A percentile compares a stretch with the other conserved stretches of the same genome.
These are phyloP conservation scores for Pangasius krempfi DNA, from an alignment of 2,797 vertebrate genomes.

Conservation along the genomic window DNA sequence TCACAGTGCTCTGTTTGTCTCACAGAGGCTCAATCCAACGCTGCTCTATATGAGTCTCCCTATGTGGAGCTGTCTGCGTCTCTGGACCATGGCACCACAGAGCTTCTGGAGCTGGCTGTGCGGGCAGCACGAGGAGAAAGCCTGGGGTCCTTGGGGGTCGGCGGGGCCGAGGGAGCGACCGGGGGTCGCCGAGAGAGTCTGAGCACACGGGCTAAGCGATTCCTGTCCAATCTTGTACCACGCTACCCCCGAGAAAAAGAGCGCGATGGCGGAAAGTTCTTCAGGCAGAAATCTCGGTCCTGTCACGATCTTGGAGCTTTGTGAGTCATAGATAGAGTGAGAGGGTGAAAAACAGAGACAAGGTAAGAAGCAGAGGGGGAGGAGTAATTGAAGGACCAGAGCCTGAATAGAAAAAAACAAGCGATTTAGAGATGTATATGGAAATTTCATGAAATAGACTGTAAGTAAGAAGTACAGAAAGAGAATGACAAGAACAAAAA, in stretches of 20 bases:
- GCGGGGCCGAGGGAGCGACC: conserved; percentile 69
- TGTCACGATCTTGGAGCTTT: conserved; percentile 91
- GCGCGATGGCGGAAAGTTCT: conserved; percentile 69
- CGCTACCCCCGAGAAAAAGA: conserved; percentile 77
- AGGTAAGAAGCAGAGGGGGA: conserved; percentile 39
- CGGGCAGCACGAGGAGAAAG: conserved; percentile 83
- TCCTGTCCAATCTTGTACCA: conserved; percentile 85
- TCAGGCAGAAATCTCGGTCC: conserved; percentile 88
- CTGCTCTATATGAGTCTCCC: conserved; percentile 84
- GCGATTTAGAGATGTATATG: neutral
- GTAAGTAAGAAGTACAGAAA: neutral
- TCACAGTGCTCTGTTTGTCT: conserved; percentile 18
- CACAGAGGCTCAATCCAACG: conserved; percentile 84
- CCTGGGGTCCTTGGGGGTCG: conserved; percentile 61
- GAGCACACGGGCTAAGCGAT: conserved; percentile 87
- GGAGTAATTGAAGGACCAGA: neutral
- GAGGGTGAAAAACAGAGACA: neutral
- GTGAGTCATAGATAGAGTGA: conserved; percentile 11
- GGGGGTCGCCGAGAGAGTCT: conserved; percentile 83
- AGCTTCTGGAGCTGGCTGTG: conserved; percentile 85
- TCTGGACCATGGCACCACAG: conserved; percentile 86
- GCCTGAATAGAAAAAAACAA: neutral
- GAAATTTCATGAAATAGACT: neutral
- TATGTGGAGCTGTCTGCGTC: conserved; percentile 90
- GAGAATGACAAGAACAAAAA: neutral